Percentiles rank a stretch among this genome's conserved stretches.
Conservation (phyloP, 2,888 invertebrate genomes). For the Patella ulyssiponensis region DNA sequence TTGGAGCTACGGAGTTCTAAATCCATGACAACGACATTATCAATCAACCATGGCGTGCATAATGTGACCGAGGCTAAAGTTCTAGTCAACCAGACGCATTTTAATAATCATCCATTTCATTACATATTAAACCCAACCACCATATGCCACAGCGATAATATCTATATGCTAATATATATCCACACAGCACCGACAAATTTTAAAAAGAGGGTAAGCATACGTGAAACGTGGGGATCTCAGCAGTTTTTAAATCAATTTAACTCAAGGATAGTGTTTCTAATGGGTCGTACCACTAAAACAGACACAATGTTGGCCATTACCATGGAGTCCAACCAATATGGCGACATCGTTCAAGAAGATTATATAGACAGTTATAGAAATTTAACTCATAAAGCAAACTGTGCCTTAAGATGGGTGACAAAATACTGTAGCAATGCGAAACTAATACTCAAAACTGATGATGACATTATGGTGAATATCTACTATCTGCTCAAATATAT, state of each 20-base stretch:
- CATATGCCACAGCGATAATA: slow-evolving; percentile 45
- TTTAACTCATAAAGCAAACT: slow-evolving; percentile 73
- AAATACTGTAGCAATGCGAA: slow-evolving; percentile 66
- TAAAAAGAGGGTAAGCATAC: slow-evolving; percentile 62
- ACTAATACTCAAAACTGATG: slow-evolving; percentile 73
- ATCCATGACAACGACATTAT: no score
- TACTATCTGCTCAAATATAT: slow-evolving; percentile 69
- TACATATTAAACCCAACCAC: slow-evolving; percentile 54
- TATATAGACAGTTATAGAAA: slow-evolving; percentile 73
- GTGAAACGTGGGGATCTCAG: slow-evolving; percentile 69
- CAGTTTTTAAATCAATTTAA: slow-evolving; percentile 48
- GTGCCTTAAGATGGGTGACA: slow-evolving; percentile 72
- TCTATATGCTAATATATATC: slow-evolving; percentile 66
- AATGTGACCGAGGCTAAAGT: no score
- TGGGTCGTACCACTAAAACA: slow-evolving; percentile 57
- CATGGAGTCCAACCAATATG: slow-evolving; percentile 63
- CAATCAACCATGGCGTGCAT: no score
- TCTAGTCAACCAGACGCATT: no score
- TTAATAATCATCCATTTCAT: slow-evolving; percentile 58
- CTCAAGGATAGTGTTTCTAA: slow-evolving; percentile 65
- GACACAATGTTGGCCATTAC: slow-evolving; percentile 53
- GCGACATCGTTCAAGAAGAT: slow-evolving; percentile 70
- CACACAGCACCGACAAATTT: slow-evolving; percentile 69
- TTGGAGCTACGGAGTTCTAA: no score
- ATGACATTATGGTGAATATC: slow-evolving; percentile 74